These are phyloP conservation scores for Drosophila eohydei DNA, from an alignment of 2,888 invertebrate species.

Conservation along the genomic window DNA sequence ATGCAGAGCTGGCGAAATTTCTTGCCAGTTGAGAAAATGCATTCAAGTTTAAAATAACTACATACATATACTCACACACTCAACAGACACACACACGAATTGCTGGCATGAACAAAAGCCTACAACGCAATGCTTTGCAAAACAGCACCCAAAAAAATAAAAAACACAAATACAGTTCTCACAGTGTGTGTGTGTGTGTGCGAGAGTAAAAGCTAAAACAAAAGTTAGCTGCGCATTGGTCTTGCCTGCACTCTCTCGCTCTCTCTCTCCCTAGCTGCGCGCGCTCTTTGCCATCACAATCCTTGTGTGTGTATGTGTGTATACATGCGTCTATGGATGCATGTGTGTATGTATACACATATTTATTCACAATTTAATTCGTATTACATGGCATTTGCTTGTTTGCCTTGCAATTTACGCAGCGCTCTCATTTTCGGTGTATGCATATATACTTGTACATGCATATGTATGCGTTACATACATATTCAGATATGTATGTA, in stretches of 20 bases:
- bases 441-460: conserved; percentile 22
- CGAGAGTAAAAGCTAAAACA: conserved; percentile 45
- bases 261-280: conserved; percentile 1
- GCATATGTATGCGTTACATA: conserved; percentile 11
- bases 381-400: conserved; percentile 65
- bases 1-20: conserved; percentile 43
- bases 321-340: neutral
- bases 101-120: conserved; percentile 59
- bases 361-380: conserved; percentile 57
- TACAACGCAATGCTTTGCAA: conserved; percentile 45
- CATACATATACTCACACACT: conserved; percentile 5
- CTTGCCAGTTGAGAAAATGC: conserved; percentile 29
- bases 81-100: conserved; percentile 23
- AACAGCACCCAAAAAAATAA: conserved; percentile 19
- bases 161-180: conserved; percentile 10
- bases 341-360: neutral
- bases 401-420: conserved; percentile 53
- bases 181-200: conserved; percentile 21
- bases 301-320: conserved; percentile 9
- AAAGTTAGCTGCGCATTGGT: conserved; percentile 62
- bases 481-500: neutral
- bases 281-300: conserved; percentile 13
- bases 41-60: conserved; percentile 22
- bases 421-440: conserved; percentile 53
- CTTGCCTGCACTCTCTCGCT: conserved; percentile 14